Evolutionary conservation across 2,113 vertebrate genomes (phyloP), one percentile per base, ranked within the genome.

Genomic region (Holacanthus passer): DNA sequence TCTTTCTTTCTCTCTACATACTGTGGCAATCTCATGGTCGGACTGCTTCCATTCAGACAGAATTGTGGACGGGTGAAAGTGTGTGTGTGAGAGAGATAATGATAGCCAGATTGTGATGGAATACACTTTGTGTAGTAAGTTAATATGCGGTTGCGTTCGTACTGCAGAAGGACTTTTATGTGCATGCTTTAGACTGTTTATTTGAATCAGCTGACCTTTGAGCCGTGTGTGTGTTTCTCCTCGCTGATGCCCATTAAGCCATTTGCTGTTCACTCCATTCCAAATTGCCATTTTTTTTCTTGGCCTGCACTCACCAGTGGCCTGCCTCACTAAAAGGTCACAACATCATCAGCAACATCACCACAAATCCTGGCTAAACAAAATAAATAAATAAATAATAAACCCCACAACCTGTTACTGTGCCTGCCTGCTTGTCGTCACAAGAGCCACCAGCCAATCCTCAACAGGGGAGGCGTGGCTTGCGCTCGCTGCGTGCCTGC

Each of bases 391-490:
- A 82, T 83, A 89, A 90, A 86, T 81, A 91, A 93, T 87, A 82
- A 90, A 89, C 82, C 78, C 52, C 79, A 82, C 87, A 91, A 93
- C 91, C 93, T 92, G 90, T 92, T 90, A 91, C 91, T 55, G 92
- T 76, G 91, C 90, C 78, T 87, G 89, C 76, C 84, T 41, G 87
- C 77, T 27, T 93, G 86, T 90, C 89, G 92, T 94, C 94, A 94
- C 95, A 67, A 60, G 59, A 70, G 70, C 76, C 76, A 22, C 0
- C 83, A 90, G 90, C 97, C 97, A 97, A 97, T 97, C 78, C 74
- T 81, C 1, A 41, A 22, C 43, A 31, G 89, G 77, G 79, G 92
- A 20, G 97, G 97, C 73, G 97, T 96, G 96, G 96, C 96, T 89
- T 82, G 22, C 2, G 6, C 67, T 56, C 37, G 66, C 92, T 83